Conservation (phyloP, 2,113 vertebrate genomes). For the Centrocercus urophasianus region DNA sequence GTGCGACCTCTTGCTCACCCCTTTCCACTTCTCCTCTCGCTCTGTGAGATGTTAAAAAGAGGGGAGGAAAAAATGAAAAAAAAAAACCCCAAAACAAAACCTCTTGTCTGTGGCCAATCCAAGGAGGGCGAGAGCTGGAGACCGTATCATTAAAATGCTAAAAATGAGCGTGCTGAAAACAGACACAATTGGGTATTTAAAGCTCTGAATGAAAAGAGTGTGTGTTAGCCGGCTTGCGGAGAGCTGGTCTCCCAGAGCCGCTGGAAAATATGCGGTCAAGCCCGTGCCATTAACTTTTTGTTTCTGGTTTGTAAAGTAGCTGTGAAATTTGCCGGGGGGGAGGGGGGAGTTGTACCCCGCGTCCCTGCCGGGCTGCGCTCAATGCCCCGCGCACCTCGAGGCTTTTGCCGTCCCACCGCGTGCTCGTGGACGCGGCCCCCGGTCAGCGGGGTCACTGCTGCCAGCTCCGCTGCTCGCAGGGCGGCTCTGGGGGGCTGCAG, state of each 20-base stretch:
- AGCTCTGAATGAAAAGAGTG: conserved; percentile 66
- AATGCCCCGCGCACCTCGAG: background rate
- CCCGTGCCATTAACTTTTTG: conserved; percentile 30
- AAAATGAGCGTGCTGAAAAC: conserved; percentile 68
- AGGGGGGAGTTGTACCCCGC: background rate
- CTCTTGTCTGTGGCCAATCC: background rate
- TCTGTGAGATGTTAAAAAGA: conserved; percentile 14
- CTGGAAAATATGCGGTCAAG: conserved; percentile 69
- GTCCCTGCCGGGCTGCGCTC: background rate
- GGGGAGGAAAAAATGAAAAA: fast-evolving
- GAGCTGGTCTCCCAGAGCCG: conserved; percentile 63
- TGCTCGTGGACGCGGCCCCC: fast-evolving
- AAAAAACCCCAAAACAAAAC: fast-evolving
- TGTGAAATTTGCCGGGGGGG: conserved; percentile 9
- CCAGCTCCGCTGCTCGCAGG: background rate
- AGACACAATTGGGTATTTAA: conserved; percentile 69
- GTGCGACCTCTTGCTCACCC: conserved; percentile 66
- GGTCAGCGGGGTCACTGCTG: background rate
- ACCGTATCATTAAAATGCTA: conserved; percentile 68
- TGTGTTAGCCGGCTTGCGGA: conserved; percentile 28
- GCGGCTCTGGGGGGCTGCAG: fast-evolving
- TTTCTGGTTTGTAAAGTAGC: conserved; percentile 52
- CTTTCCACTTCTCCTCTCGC: background rate
- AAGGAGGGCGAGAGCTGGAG: conserved; percentile 33
- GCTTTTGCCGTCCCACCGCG: background rate